Base-by-base conservation (phyloP, 2,113 vertebrate species). In the Monopterus albus region DNA sequence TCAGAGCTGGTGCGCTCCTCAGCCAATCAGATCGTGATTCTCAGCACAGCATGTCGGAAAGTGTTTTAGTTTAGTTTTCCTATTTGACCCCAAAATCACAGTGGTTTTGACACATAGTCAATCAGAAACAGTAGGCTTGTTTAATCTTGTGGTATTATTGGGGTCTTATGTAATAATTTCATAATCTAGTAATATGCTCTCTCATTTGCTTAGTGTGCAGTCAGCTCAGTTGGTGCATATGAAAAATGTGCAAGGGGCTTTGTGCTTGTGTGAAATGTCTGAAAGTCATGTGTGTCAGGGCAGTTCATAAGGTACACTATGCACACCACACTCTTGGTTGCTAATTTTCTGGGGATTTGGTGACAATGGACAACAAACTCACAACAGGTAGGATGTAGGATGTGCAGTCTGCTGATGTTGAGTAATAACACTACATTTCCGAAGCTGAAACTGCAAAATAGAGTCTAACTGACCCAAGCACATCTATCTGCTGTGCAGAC, bases 1-100 rank as follows among this genome's bases (percentile, higher is more conserved):
- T 82, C 68, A 3, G 80, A 70, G 75, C 86, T 81, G 51, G 56
- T 62, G 75, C 58, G 65, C 45, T 49, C 72, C 56, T 83, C 79
- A 84, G 83, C 92, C 91, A 93, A 93, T 93, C 90, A 91, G 81
- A 91, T 35, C 33, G 46, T 1, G 53, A 51, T 20, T 36, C 57
- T 61, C 58, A 35, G 53, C 77, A n/a, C 71, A 57, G 78, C 59
- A 25, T 35, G 75, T 29, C 33, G 68, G 43, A 81, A 73, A 73
- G 56, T 58, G 75, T 38, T 53, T 18, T 42, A 31, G 52, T n/a
- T 75, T 47, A 31, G 45, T 51, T 51, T 49, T 58, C 43, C 26
- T 1, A 7, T 36, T 14, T 64, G 51, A 63, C 72, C 59, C 40
- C 29, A 5, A 18, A 20, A 68, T 31, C 43, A 33, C 0, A 20